Percentiles rank a stretch among this genome's conserved stretches.
Evolutionary conservation across 2,113 vertebrate species (phyloP).

Genomic region (Coreoperca whiteheadi): DNA sequence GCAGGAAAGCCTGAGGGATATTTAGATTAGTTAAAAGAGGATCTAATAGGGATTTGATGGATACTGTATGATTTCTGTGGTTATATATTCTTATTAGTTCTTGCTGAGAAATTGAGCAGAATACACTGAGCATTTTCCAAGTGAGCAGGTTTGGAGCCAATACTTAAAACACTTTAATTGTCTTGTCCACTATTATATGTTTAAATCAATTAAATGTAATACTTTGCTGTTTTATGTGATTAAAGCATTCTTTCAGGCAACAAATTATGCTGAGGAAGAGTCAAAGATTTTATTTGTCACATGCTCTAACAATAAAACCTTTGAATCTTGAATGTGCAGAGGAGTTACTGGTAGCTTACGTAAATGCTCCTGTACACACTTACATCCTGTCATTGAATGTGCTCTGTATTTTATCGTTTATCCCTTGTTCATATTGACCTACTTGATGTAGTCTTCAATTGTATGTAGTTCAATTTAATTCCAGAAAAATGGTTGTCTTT

Average conservation of each 20-base stretch:
- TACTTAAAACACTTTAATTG: background rate
- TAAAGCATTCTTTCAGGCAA: background rate
- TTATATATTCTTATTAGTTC: background rate
- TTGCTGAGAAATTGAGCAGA: background rate
- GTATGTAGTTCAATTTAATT: background rate
- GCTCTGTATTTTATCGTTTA: background rate
- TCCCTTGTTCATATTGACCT: background rate
- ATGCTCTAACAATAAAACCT: background rate
- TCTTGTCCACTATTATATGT: background rate
- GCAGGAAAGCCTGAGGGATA: background rate
- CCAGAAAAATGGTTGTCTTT: background rate
- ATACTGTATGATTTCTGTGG: background rate
- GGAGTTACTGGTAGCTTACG: too few relatives aligned
- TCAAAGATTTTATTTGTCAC: background rate
- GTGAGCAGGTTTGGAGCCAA: background rate
- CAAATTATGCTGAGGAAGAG: background rate
- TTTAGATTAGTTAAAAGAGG: background rate
- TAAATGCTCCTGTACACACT: background rate
- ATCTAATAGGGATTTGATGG: background rate
- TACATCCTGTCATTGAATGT: background rate
- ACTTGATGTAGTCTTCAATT: background rate
- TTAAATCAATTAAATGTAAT: background rate
- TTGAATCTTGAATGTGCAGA: background rate
- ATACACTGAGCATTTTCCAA: background rate
- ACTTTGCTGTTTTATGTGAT: background rate